A percentile compares a stretch with the other conserved stretches of the same genome.
Evolutionary conservation across 2,888 invertebrate genomes (phyloP).

Genomic region (Nudaria mundana): DNA sequence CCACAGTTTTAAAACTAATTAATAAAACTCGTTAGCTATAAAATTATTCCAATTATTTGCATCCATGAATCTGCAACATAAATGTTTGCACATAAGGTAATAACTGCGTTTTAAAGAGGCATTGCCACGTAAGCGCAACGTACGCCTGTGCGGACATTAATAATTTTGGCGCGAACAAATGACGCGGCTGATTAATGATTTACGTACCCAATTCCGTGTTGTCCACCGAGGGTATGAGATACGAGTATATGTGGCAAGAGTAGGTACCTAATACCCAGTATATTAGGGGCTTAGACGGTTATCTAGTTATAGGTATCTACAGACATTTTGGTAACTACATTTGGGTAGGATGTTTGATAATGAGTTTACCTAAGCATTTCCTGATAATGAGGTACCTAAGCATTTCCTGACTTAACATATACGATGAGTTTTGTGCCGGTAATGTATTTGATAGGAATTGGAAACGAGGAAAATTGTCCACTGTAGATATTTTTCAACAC

Average conservation of each 20-base stretch:
- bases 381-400: too few species aligned
- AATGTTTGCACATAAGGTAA: slow-evolving; percentile 38
- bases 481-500: too few species aligned
- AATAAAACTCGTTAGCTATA: slow-evolving; percentile 2
- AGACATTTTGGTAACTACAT: too few species aligned
- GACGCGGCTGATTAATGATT: slow-evolving; percentile 79
- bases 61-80: slow-evolving; percentile 15
- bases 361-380: too few species aligned
- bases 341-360: too few species aligned
- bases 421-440: too few species aligned
- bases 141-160: slow-evolving; percentile 58
- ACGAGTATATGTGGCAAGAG: slow-evolving; percentile 19
- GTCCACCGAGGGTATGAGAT: slow-evolving; percentile 45
- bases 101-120: slow-evolving; percentile 68
- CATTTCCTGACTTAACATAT: too few species aligned
- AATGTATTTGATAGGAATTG: too few species aligned
- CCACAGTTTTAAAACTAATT: too few species aligned
- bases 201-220: slow-evolving; percentile 69
- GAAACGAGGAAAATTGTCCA: too few species aligned
- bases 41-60: slow-evolving; percentile 14
- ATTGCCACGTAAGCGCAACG: slow-evolving; percentile 47
- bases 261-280: slow-evolving; percentile 15
- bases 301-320: background rate
- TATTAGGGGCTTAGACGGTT: background rate
- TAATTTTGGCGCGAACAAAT: slow-evolving; percentile 77